Evolutionary conservation across 2,113 vertebrate species (phyloP).

Genomic region (Gavialis gangeticus): DNA sequence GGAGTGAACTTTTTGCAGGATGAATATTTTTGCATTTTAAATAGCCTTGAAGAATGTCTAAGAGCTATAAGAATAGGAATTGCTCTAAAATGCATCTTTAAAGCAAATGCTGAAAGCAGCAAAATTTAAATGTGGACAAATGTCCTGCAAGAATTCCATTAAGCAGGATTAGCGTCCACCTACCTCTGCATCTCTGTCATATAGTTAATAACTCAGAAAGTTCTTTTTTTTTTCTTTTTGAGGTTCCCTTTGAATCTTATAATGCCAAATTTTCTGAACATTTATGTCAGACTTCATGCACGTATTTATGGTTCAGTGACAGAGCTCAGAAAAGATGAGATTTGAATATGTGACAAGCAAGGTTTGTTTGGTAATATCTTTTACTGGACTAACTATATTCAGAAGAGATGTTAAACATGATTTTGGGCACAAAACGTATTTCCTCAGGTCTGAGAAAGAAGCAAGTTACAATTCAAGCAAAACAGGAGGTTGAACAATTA

Average conservation of each 20-base stretch:
- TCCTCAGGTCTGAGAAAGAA: too few species aligned
- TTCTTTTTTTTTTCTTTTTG: not conserved
- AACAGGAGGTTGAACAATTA: too few species aligned
- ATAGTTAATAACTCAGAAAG: not conserved
- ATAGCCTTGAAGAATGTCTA: not conserved
- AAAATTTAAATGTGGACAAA: not conserved
- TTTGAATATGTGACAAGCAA: accelerated
- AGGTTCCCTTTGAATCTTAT: not conserved
- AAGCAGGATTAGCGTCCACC: not conserved
- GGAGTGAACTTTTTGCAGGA: not conserved
- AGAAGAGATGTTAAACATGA: too few species aligned
- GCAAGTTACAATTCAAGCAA: too few species aligned
- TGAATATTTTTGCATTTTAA: not conserved
- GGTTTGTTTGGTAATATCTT: too few species aligned
- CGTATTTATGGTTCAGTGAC: not conserved
- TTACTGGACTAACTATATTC: too few species aligned
- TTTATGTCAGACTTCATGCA: not conserved
- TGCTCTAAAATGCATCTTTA: not conserved
- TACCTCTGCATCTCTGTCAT: not conserved
- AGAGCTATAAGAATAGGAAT: not conserved
- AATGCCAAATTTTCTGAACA: not conserved
- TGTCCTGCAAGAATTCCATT: not conserved
- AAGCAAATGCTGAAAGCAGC: not conserved
- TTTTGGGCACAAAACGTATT: too few species aligned
- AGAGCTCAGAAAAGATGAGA: not conserved